Evolutionary conservation across 2,797 vertebrate species (phyloP).

Genomic region (Galago senegalensis): DNA sequence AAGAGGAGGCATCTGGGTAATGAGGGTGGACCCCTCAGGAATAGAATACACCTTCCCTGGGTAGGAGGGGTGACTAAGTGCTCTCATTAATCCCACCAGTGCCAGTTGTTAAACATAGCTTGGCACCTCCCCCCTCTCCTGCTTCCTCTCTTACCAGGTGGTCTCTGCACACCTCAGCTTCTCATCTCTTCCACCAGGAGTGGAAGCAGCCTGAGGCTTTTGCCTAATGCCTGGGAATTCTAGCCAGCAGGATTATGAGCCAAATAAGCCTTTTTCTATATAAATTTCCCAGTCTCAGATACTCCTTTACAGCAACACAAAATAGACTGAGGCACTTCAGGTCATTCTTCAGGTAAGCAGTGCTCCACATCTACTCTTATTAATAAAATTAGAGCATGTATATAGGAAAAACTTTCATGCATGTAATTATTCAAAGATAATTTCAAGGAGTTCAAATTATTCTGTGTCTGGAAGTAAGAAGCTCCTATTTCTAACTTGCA

Average conservation of each 20-base stretch:
- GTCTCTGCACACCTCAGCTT: neutral
- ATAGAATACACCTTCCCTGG: neutral
- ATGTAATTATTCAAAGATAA: slow-evolving; percentile 37
- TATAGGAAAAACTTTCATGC: neutral
- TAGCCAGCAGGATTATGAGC: neutral
- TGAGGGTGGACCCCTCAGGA: neutral
- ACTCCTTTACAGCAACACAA: neutral
- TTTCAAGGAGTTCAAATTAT: slow-evolving; percentile 51
- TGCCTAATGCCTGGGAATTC: neutral
- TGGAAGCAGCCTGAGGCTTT: neutral
- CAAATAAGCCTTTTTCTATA: neutral
- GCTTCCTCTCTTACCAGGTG: neutral
- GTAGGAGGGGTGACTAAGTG: neutral
- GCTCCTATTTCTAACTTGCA: slow-evolving; percentile 48
- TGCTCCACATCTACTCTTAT: slow-evolving; percentile 29
- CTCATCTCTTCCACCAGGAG: no score
- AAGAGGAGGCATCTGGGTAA: neutral
- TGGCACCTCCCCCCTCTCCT: neutral
- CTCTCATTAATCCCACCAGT: neutral
- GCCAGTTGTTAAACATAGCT: neutral
- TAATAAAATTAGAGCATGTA: slow-evolving; percentile 31
- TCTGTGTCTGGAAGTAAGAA: neutral
- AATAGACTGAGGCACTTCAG: neutral
- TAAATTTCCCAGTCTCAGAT: neutral
- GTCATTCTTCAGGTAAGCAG: neutral